Percentiles rank a stretch among this genome's conserved stretches.
phyloP scores from a whole-genome alignment of 2,797 vertebrate genomes.

The Somateria mollissima region DNA sequence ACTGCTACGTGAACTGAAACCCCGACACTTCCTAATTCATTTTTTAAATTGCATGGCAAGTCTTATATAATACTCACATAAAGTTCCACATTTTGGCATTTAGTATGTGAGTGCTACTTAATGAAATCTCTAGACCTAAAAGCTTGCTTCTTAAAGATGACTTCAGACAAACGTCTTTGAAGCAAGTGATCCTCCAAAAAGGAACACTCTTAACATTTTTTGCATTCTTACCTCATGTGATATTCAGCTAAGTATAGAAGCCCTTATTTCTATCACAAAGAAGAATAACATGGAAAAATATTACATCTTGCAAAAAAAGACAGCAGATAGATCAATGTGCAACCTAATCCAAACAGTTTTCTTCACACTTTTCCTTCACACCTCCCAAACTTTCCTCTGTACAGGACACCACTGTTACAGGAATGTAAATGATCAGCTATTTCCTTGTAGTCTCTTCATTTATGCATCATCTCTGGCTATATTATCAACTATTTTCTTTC shows the following conservation, averaged over 20 bases:
- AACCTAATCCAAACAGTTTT: neutral
- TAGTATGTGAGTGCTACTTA: neutral
- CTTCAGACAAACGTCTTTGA: neutral
- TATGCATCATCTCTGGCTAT: neutral
- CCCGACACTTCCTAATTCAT: neutral
- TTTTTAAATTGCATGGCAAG: neutral
- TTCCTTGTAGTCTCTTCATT: neutral
- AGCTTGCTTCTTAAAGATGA: neutral
- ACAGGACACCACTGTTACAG: neutral
- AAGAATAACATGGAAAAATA: neutral
- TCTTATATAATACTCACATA: neutral
- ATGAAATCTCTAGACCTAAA: neutral
- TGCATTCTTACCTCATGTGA: neutral
- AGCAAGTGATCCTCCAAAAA: neutral
- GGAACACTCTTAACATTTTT: neutral
- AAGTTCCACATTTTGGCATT: neutral
- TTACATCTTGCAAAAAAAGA: neutral
- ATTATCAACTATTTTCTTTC: neutral
- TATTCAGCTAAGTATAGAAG: neutral
- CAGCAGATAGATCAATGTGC: neutral
- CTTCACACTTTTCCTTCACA: neutral
- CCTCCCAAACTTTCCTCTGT: neutral
- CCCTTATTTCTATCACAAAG: neutral
- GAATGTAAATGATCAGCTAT: neutral
- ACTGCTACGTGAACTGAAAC: neutral